Conservation (phyloP, 2,888 invertebrate genomes). For the Andricus curvator region DNA sequence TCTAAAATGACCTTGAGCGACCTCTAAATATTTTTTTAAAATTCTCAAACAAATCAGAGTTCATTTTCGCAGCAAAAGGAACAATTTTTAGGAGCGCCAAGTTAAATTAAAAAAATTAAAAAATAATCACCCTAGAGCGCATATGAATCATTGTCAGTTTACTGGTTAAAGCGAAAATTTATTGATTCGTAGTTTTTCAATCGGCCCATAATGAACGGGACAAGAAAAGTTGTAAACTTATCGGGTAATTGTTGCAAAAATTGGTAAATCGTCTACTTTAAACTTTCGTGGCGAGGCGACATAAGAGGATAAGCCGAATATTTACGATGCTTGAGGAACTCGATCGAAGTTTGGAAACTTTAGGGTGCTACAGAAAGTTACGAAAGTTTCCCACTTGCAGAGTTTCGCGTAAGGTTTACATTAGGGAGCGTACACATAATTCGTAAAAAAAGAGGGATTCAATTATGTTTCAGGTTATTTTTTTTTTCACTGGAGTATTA, state of each 20-base stretch:
- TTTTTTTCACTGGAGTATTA: too few species aligned
- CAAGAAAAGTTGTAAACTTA: not conserved
- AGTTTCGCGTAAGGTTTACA: not conserved
- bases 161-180: not conserved
- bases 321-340: constrained; percentile 21
- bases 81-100: too few species aligned
- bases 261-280: not conserved
- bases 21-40: too few species aligned
- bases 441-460: too few species aligned
- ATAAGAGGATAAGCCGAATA: constrained; percentile 5
- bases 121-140: too few species aligned
- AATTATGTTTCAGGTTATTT: too few species aligned
- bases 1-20: too few species aligned
- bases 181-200: not conserved
- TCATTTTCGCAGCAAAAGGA: too few species aligned
- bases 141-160: too few species aligned
- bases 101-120: too few species aligned
- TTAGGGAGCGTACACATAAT: too few species aligned
- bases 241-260: not conserved
- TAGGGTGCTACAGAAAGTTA: not conserved
- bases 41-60: too few species aligned
- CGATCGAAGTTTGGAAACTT: constrained; percentile 14
- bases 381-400: constrained; percentile 7
- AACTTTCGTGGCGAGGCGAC: not conserved
- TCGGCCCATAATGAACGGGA: not conserved